Conservation (phyloP, 1,140 invertebrate genomes). For the Brachionus paranguensis region DNA sequence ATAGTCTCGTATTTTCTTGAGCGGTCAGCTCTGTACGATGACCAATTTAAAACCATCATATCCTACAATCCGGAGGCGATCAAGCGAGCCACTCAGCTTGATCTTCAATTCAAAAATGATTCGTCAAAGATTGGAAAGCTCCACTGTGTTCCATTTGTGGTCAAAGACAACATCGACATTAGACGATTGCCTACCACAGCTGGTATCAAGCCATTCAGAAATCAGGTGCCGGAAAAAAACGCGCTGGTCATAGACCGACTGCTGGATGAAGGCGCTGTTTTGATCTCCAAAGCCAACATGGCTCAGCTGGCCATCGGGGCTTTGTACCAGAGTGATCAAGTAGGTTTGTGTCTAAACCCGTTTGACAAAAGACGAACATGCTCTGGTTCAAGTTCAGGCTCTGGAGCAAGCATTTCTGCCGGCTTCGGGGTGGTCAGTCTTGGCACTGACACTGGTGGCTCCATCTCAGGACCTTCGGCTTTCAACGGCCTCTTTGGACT, state of each 20-base stretch:
- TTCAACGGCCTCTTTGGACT: conserved; percentile 14
- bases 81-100: not conserved
- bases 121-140: not conserved
- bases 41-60: conserved; percentile 2
- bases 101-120: not conserved
- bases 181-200: conserved; percentile 10
- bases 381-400: conserved; percentile 11
- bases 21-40: not conserved
- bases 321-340: conserved; percentile 36
- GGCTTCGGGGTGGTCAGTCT: conserved; percentile 2
- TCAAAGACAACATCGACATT: conserved; percentile 39
- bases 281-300: conserved; percentile 14
- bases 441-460: conserved; percentile 28
- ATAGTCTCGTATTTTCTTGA: not conserved
- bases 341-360: conserved; percentile 20
- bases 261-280: conserved; percentile 1
- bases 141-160: conserved; percentile 33
- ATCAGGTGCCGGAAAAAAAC: conserved; percentile 1
- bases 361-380: conserved; percentile 19
- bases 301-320: conserved; percentile 24
- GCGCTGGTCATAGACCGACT: conserved; percentile 16
- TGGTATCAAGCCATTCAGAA: not conserved
- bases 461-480: not conserved
- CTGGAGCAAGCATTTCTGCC: conserved; percentile 4
- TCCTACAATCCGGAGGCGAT: not conserved